Evolutionary conservation across 1,140 invertebrate genomes (phyloP), one percentile per base, ranked within the genome.

Genomic region (Acromyrmex charruanus): DNA sequence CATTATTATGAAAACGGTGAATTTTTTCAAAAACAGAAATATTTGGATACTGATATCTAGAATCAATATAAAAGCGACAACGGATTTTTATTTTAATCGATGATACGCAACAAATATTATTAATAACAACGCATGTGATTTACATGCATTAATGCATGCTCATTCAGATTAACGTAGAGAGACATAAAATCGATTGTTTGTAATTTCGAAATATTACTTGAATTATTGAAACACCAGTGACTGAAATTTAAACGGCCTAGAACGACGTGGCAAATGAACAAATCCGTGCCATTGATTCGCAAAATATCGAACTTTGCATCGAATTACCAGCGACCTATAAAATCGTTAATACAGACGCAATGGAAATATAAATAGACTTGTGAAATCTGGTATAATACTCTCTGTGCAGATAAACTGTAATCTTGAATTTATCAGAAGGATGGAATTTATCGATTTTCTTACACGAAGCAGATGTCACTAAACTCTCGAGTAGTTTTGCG

Each of bases 71-170:
- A 72, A 82, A 87, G 51, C 35, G 72, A 53, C 69, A 65, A 49
- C 85, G 79, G 81, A 72, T 85, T 89, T 74, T 85, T 86, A 68
- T 86, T 89, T 84, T 74, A 85, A 87, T 77, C 14, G 44, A 72
- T 16, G 58, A 9, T 65, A 77, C 85, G 66, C 85, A 82, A 89
- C 71, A 63, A 71, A 80, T 59, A 28, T 82, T 87, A 77, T 89
- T 87, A 90, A 87, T 89, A 81, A 88, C 61, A 55, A 82, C 58
- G 59, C 85, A 61, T 39, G 71, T 87, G 72, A 89, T 81, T 87
- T 65, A 79, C 88, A 49, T 55, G 61, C 58, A 68, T 87, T 87
- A 51, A 35, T 75, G 61, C 66, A 81, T 18, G 44, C 14, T 51
- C 0, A 61, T 63, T 39, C 1, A 44, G 81, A 90, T 90, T 89